A percentile compares a stretch with the other conserved stretches of the same genome.
Conservation (phyloP, 2,797 vertebrate genomes). For the Arnoldichthys spilopterus region DNA sequence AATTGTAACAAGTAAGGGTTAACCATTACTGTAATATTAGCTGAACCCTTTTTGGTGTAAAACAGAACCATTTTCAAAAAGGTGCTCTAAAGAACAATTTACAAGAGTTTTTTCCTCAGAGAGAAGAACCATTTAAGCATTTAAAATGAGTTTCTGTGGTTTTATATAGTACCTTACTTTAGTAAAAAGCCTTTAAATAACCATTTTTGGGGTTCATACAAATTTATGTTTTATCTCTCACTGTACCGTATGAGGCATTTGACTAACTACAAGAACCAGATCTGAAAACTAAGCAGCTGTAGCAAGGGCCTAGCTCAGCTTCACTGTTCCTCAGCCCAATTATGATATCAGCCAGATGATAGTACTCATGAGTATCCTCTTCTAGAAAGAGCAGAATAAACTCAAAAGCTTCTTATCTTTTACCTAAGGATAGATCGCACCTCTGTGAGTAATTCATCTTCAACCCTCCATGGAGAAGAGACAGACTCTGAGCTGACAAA, state of each 20-base stretch:
- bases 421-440: constrained; percentile 56
- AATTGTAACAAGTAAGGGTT: too few species aligned
- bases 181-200: too few species aligned
- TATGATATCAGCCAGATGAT: constrained; percentile 55
- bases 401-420: constrained; percentile 57
- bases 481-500: constrained; percentile 58
- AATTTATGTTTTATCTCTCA: background rate
- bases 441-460: constrained; percentile 58
- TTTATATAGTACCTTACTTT: too few species aligned
- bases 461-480: constrained; percentile 64
- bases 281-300: constrained; percentile 23
- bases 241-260: background rate
- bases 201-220: background rate
- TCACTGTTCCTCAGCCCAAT: constrained; percentile 45
- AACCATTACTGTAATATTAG: too few species aligned
- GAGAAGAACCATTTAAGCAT: too few species aligned
- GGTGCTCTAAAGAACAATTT: too few species aligned
- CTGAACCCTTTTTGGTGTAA: too few species aligned
- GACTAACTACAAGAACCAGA: constrained; percentile 5
- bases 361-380: constrained; percentile 53
- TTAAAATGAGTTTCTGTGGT: too few species aligned
- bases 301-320: constrained; percentile 22
- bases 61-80: too few species aligned
- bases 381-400: constrained; percentile 48
- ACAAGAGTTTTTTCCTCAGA: too few species aligned